Evolutionary conservation across 30 jellyfish, hydroid and myxozoan species (phyloP).

Genomic region (Catostylus mosaicus): DNA sequence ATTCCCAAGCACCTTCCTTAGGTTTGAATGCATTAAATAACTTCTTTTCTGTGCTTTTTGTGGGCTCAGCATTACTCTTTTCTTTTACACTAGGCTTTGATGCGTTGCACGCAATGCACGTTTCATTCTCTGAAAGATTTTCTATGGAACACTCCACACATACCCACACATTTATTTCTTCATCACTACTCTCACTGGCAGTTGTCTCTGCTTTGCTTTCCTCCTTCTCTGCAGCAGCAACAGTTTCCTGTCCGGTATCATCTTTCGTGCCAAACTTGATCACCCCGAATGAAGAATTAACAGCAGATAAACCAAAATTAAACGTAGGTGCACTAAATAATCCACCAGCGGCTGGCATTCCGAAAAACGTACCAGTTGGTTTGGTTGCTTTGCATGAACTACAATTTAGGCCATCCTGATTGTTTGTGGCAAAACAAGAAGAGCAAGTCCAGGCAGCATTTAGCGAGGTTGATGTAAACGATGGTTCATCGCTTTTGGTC

Average conservation of each 20-base stretch:
- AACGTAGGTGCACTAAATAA: conserved; percentile 1
- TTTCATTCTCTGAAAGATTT: background rate
- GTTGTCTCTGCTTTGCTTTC: background rate
- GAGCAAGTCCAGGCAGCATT: conserved; percentile 5
- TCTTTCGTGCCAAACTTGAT: background rate
- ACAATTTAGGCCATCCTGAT: background rate
- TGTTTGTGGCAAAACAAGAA: background rate
- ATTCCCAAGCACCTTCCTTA: too few relatives aligned
- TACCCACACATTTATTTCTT: background rate
- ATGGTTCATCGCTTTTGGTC: too few relatives aligned
- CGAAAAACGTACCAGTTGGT: background rate
- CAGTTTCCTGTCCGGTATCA: background rate
- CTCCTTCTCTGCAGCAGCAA: background rate
- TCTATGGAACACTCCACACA: background rate
- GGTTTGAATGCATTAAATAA: too few relatives aligned
- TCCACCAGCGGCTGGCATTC: background rate
- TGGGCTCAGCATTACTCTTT: too few relatives aligned
- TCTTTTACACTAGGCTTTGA: background rate
- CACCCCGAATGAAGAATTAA: background rate
- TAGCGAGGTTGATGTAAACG: too few relatives aligned
- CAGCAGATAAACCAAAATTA: conserved; percentile 2
- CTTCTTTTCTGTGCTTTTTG: too few relatives aligned
- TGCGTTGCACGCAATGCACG: background rate
- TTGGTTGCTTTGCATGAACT: background rate
- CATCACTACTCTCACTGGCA: background rate